A percentile compares a stretch with the other conserved stretches of the same genome.
phyloP scores from a whole-genome alignment of 2,888 invertebrate genomes.

The Drosophila kuntzei region DNA sequence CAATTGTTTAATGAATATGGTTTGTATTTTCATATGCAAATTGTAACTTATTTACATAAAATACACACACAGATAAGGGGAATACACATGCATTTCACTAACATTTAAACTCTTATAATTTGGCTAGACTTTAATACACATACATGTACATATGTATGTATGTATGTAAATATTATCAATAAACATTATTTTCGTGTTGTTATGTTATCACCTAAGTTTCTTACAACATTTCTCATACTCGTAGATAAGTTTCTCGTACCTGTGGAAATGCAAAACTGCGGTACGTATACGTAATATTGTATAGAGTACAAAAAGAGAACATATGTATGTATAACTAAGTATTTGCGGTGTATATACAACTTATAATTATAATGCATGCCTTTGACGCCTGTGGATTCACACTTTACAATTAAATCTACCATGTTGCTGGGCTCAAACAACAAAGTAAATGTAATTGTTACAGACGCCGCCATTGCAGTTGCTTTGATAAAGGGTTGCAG shows the following conservation, averaged over 20 bases:
- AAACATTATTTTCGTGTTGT: slow-evolving; percentile 44
- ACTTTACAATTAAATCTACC: slow-evolving; percentile 73
- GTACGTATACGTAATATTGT: slow-evolving; percentile 24
- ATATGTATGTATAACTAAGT: slow-evolving; percentile 19
- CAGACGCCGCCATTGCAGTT: slow-evolving; percentile 32
- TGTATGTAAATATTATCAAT: slow-evolving; percentile 18
- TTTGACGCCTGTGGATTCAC: slow-evolving; percentile 28
- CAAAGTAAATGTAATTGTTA: slow-evolving; percentile 74
- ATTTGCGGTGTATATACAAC: slow-evolving; percentile 38
- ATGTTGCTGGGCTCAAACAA: slow-evolving; percentile 83
- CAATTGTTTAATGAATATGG: slow-evolving; percentile 35
- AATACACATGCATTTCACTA: slow-evolving; percentile 52
- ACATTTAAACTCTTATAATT: slow-evolving; percentile 62
- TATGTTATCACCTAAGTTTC: slow-evolving; percentile 41
- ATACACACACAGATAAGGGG: slow-evolving; percentile 55
- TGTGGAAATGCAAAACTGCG: slow-evolving; percentile 52
- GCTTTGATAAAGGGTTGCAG: slow-evolving; percentile 49
- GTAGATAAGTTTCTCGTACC: slow-evolving; percentile 5
- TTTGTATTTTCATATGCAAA: slow-evolving; percentile 31
- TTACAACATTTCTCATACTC: slow-evolving; percentile 3
- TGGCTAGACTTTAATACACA: slow-evolving; percentile 68
- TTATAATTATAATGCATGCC: slow-evolving; percentile 38
- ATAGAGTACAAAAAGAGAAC: slow-evolving; percentile 41
- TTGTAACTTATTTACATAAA: slow-evolving; percentile 47
- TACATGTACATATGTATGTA: no score